These are phyloP conservation scores for Rattus norvegicus DNA, from an alignment of 2,113 vertebrate species.

Conservation along the genomic window GRCr8 NC_086039.1:113575501-113576000, in stretches of 20 bases:
- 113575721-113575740: slow-evolving; percentile 70
- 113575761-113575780: slow-evolving; percentile 71
- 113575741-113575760: slow-evolving; percentile 69
- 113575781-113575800: slow-evolving; percentile 67
- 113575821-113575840: slow-evolving; percentile 53
- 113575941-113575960: not conserved
- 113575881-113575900: not conserved
- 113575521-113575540: slow-evolving; percentile 50
- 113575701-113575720: slow-evolving; percentile 58
- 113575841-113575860: slow-evolving; percentile 28
- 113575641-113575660: slow-evolving; percentile 61
- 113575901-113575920: slow-evolving; percentile 48
- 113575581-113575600: slow-evolving; percentile 66
- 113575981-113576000: not conserved
- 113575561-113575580: slow-evolving; percentile 53
- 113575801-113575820: slow-evolving; percentile 72
- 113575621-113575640: slow-evolving; percentile 64
- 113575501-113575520: not conserved
- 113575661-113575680: slow-evolving; percentile 60
- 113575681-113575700: slow-evolving; percentile 64
- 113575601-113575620: slow-evolving; percentile 41
- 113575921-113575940: not conserved
- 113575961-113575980: not conserved
- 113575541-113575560: not conserved
- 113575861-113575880: not conserved